Evolutionary conservation across 2,888 invertebrate genomes (phyloP).

Genomic region (Mesochorus sp.): DNA sequence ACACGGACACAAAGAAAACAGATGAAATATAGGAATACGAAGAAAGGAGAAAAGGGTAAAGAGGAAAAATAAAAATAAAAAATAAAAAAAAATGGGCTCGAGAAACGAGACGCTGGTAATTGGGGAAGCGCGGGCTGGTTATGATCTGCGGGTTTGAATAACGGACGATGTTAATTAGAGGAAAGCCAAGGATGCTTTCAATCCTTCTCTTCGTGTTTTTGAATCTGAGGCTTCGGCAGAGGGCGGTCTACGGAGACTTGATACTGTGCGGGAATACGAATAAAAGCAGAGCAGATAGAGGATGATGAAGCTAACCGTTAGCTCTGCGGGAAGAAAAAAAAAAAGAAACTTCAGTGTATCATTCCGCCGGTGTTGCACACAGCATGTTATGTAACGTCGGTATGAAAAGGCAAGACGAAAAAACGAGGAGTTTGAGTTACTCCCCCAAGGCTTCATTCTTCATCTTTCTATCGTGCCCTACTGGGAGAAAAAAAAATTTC

Average conservation of each 20-base stretch:
- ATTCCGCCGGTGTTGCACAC: too few species aligned
- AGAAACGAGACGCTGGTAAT: slow-evolving; percentile 54
- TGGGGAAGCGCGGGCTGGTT: slow-evolving; percentile 51
- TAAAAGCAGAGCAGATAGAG: not conserved
- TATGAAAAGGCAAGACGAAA: not conserved
- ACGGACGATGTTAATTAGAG: slow-evolving; percentile 58
- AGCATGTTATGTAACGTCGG: not conserved
- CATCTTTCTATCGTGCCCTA: too few species aligned
- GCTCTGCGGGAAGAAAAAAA: too few species aligned
- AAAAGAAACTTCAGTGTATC: too few species aligned
- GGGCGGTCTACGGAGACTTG: not conserved
- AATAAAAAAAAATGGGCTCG: slow-evolving; percentile 10
- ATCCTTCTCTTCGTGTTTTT: slow-evolving; percentile 39
- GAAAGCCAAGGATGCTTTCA: slow-evolving; percentile 51
- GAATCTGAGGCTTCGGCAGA: too few species aligned
- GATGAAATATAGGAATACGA: too few species aligned
- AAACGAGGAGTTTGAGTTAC: not conserved
- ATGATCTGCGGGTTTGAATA: slow-evolving; percentile 57
- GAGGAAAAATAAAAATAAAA: too few species aligned
- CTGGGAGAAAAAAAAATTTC: too few species aligned
- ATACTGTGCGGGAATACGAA: not conserved
- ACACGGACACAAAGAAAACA: too few species aligned
- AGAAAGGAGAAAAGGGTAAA: too few species aligned
- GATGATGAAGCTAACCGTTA: not conserved
- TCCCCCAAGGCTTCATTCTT: not conserved